Base-by-base conservation (phyloP, 2,888 invertebrate genomes). In the Ectemnius cavifrons region DNA sequence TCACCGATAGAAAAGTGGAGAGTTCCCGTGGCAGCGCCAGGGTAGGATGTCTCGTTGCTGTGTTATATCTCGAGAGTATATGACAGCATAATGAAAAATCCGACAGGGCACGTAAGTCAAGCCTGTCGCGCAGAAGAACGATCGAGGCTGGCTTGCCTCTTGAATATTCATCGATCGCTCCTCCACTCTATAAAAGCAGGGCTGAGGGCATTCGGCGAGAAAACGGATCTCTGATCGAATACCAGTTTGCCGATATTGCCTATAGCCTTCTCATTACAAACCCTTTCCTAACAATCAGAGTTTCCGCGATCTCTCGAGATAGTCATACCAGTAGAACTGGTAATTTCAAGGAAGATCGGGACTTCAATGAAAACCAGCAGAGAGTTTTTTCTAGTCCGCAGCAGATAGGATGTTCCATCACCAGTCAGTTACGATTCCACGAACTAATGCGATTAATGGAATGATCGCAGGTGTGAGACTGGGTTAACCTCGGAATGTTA, bases 401-500 rank as follows among this genome's bases (percentile, higher is more conserved):
- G 37, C 11, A 37, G 8, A 8, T 6, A 37, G 8, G 23, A 23
- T 23, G 2, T 23, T 23, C 23, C 23, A 37, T 14, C 57, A 4
- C 28, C 5, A 49, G n/a, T 18, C 37, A 59, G 62, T 63, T 67
- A 23, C 23, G 6, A 14, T 60, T 18, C 37, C 28, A 27, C 13
- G 20, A n/a, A 37, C 11, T 67, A 58, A 78, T 67, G 62, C 57
- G 77, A 84, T 85, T 87, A 89, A 87, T 86, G 81, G 79, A 87
- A 88, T 87, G 83, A 88, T 79, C 74, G 75, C 76, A 80, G 82
- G 84, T 77, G 84, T 77, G 80, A 66, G 82, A 87, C 83, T 83
- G 84, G 86, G 82, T 88, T 88, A 89, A 88, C 84, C 85, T 83
- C 86, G 77, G 70, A 83, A 86, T 79, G 80, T 73, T 82, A 78